phyloP scores from a whole-genome alignment of 2,113 vertebrate genomes.

The Tupaia tana region DNA sequence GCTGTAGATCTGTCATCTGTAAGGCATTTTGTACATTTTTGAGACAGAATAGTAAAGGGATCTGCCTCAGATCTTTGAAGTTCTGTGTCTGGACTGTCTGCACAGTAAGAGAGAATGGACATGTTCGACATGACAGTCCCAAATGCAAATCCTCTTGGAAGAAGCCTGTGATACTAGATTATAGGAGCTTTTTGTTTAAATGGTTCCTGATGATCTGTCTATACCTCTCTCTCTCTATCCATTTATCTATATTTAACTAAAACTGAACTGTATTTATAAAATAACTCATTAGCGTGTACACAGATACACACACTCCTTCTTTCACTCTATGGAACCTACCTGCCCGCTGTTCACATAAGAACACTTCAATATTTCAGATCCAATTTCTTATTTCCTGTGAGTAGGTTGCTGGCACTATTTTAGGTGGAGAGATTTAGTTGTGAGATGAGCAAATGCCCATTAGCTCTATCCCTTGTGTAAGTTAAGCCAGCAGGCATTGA shows the following conservation, averaged over 20 bases:
- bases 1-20: slow-evolving; percentile 48
- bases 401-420: neutral
- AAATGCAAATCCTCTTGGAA: neutral
- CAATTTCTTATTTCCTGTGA: slow-evolving; percentile 50
- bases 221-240: neutral
- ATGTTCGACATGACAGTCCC: neutral
- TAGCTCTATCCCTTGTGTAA: neutral
- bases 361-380: slow-evolving; percentile 50
- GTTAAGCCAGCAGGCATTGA: neutral
- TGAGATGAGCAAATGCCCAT: slow-evolving; percentile 24
- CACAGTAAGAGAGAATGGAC: neutral
- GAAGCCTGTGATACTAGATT: neutral
- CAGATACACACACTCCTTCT: neutral
- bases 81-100: slow-evolving; percentile 41
- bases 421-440: neutral
- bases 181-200: neutral
- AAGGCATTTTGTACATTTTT: slow-evolving; percentile 48
- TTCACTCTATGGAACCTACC: neutral
- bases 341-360: slow-evolving; percentile 14
- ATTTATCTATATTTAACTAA: neutral
- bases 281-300: neutral
- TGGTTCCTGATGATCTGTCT: neutral
- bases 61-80: slow-evolving; percentile 59
- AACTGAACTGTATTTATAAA: slow-evolving; percentile 21
- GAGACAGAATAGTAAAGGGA: slow-evolving; percentile 66